These are phyloP conservation scores for Melolontha melolontha DNA, from an alignment of 2,888 invertebrate genomes.

Conservation along the genomic window DNA sequence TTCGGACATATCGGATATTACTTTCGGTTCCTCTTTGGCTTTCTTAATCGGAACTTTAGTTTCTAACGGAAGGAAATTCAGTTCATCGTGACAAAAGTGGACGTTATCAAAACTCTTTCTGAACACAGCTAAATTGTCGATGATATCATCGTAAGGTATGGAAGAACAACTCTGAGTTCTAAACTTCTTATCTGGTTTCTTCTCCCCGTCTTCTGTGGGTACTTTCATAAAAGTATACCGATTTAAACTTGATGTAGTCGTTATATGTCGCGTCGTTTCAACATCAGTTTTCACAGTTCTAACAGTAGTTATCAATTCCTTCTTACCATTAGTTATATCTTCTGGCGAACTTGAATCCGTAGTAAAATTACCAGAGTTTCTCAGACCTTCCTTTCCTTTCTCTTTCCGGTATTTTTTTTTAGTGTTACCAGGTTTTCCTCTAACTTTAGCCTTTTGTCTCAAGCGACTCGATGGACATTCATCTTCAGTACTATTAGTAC, in stretches of 20 bases:
- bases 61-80: conserved; percentile 45
- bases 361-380: conserved; percentile 37
- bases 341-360: conserved; percentile 44
- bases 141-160: conserved; percentile 64
- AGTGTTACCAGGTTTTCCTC: conserved; percentile 42
- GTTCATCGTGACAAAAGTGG: conserved; percentile 59
- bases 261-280: conserved; percentile 57
- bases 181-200: conserved; percentile 56
- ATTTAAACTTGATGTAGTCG: conserved; percentile 46
- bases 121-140: conserved; percentile 64
- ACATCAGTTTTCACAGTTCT: conserved; percentile 57
- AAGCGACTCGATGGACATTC: conserved; percentile 30
- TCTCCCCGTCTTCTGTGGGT: conserved; percentile 53
- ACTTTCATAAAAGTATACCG: conserved; percentile 61
- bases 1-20: conserved; percentile 43
- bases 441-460: conserved; percentile 44
- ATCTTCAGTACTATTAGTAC: conserved; percentile 44
- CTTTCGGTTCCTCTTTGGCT: conserved; percentile 15
- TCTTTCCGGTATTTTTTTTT: conserved; percentile 47
- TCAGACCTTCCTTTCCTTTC: conserved; percentile 41
- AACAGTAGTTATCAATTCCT: conserved; percentile 50
- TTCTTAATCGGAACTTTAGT: conserved; percentile 41
- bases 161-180: conserved; percentile 64
- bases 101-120: conserved; percentile 63
- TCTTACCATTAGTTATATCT: conserved; percentile 43